Percentiles rank a stretch among this genome's conserved stretches.
Conservation (phyloP, 2,113 vertebrate genomes). For the Vicugna pacos region DNA sequence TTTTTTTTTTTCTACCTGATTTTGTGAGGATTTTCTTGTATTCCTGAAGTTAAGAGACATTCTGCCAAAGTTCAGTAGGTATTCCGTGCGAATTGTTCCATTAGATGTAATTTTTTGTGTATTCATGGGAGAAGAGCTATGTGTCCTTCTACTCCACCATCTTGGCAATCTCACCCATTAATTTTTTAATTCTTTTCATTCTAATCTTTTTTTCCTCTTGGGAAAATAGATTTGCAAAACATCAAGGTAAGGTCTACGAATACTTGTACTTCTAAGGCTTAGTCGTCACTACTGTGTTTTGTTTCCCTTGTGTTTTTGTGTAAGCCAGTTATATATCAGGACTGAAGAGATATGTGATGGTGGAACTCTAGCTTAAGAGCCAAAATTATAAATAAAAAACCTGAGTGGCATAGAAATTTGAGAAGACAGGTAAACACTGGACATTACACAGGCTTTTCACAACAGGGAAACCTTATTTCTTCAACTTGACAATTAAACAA, state of each 20-base stretch:
- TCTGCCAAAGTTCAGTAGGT: too few relatives aligned
- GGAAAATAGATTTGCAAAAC: not conserved
- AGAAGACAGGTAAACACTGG: not conserved
- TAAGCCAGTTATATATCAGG: not conserved
- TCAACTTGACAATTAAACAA: constrained; percentile 50
- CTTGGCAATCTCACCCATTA: not conserved
- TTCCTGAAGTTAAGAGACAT: too few relatives aligned
- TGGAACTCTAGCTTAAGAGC: not conserved
- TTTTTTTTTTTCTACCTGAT: too few relatives aligned
- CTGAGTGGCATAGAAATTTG: constrained; percentile 12
- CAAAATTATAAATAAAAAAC: constrained; percentile 33
- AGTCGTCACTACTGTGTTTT: not conserved
- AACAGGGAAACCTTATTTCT: constrained; percentile 29
- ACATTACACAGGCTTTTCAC: constrained; percentile 26
- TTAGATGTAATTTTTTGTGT: too few relatives aligned
- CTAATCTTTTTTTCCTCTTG: constrained; percentile 2
- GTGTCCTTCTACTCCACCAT: too few relatives aligned
- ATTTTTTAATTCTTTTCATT: not conserved
- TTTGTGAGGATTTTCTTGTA: too few relatives aligned
- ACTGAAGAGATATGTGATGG: not conserved
- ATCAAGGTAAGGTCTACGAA: constrained; percentile 12
- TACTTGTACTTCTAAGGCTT: not conserved
- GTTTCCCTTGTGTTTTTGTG: not conserved
- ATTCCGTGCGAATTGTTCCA: too few relatives aligned
- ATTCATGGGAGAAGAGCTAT: too few relatives aligned